Percentiles rank a stretch among this genome's conserved stretches.
These are phyloP conservation scores for Macrosoma leucophasiata DNA, from an alignment of 2,888 invertebrate species.

Conservation along the genomic window DNA sequence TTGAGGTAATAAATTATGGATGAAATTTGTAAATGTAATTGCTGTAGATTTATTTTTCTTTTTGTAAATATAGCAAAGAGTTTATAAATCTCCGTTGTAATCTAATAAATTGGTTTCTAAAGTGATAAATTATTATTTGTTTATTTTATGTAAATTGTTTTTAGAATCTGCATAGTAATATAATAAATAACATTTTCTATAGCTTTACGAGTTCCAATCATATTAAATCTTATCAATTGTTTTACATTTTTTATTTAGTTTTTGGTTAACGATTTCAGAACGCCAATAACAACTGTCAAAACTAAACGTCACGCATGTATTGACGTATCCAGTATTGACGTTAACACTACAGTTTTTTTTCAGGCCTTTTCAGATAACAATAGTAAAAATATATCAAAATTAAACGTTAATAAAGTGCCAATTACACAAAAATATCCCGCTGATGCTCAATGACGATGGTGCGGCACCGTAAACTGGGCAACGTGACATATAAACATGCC, in stretches of 20 bases:
- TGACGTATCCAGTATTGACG: too few relatives aligned
- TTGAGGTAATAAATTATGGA: not conserved
- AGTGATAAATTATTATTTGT: too few relatives aligned
- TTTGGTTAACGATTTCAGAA: not conserved
- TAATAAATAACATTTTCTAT: not conserved
- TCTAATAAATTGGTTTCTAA: too few relatives aligned
- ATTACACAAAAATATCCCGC: too few relatives aligned
- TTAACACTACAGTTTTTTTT: too few relatives aligned
- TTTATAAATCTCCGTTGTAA: too few relatives aligned
- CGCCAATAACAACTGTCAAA: not conserved
- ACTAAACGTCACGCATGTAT: not conserved
- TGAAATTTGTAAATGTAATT: too few relatives aligned
- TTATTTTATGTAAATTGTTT: not conserved
- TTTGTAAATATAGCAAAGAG: too few relatives aligned
- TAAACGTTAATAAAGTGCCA: too few relatives aligned
- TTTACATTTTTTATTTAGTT: not conserved
- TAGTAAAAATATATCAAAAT: too few relatives aligned
- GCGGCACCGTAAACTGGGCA: constrained; percentile 45
- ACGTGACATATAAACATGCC: constrained; percentile 35
- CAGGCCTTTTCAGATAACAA: too few relatives aligned
- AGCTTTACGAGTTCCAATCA: not conserved
- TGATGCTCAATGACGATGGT: constrained; percentile 39
- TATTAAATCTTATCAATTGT: not conserved
- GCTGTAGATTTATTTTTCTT: too few relatives aligned
- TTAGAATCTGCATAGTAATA: not conserved